Conservation (phyloP, 2,888 invertebrate genomes). For the Drosophila atripex region DNA sequence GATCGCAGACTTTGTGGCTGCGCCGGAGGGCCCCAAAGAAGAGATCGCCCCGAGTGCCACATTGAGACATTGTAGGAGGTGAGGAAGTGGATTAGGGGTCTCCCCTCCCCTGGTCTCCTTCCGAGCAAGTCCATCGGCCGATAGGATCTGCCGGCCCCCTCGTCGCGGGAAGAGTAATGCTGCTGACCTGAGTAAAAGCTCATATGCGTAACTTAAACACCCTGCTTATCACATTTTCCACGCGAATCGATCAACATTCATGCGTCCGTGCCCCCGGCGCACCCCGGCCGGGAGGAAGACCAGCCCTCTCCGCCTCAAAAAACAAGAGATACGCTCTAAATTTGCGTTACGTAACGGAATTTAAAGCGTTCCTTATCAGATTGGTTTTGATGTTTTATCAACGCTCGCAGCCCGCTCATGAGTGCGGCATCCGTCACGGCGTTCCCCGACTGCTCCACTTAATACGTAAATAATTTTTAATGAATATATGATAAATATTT, state of each 20-base stretch:
- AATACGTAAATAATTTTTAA: conserved; percentile 77
- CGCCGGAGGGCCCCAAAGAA: conserved; percentile 24
- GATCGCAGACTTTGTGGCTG: conserved; percentile 53
- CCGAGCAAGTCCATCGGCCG: background rate
- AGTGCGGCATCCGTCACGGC: conserved; percentile 30
- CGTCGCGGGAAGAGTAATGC: background rate
- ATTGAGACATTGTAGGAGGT: conserved; percentile 58
- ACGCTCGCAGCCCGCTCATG: conserved; percentile 61
- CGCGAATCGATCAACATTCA: conserved; percentile 67
- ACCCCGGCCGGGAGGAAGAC: conserved; percentile 10
- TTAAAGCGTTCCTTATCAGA: conserved; percentile 84
- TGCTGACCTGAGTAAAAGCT: conserved; percentile 29
- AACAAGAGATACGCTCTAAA: conserved; percentile 80
- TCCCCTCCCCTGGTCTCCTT: background rate
- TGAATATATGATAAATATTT: conserved; percentile 71
- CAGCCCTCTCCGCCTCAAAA: conserved; percentile 23
- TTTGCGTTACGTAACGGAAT: conserved; percentile 84
- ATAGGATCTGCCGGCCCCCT: too few species aligned
- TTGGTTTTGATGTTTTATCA: conserved; percentile 80
- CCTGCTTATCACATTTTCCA: conserved; percentile 64
- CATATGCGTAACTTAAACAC: conserved; percentile 51
- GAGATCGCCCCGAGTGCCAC: conserved; percentile 33
- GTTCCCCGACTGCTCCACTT: conserved; percentile 58
- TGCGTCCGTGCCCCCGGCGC: conserved; percentile 49
- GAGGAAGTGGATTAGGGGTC: background rate